Evolutionary conservation across 2,888 invertebrate genomes (phyloP).

Genomic region (Acanthosepion pharaonis): DNA sequence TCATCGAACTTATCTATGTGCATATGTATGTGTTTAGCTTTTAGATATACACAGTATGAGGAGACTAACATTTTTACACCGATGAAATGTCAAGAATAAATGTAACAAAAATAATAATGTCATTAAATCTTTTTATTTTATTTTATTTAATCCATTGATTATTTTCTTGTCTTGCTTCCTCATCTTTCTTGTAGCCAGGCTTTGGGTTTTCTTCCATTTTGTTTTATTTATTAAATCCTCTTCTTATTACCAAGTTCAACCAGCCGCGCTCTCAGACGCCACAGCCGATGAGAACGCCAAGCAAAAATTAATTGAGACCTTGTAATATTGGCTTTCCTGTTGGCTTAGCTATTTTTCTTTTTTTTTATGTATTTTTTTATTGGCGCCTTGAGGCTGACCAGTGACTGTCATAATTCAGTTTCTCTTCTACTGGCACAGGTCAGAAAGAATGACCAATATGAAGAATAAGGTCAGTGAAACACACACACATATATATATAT

Average conservation of each 20-base stretch:
- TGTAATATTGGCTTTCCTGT: background rate
- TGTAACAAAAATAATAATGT: background rate
- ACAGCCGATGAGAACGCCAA: background rate
- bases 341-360: background rate
- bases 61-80: background rate
- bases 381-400: background rate
- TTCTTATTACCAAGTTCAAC: constrained; percentile 33
- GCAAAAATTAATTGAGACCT: constrained; percentile 24
- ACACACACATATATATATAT: too few relatives aligned
- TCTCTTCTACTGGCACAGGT: background rate
- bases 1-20: too few relatives aligned
- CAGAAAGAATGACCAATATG: background rate
- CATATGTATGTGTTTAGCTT: background rate
- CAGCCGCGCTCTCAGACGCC: background rate
- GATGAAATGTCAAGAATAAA: background rate
- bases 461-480: background rate
- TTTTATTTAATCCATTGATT: background rate
- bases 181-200: background rate
- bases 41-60: background rate
- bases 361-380: background rate
- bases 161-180: background rate
- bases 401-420: constrained; percentile 33
- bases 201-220: background rate
- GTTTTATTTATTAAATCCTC: constrained; percentile 20
- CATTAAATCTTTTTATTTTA: background rate